Base-by-base conservation (phyloP, 2,888 invertebrate genomes). In the Drosophila ochracea region DNA sequence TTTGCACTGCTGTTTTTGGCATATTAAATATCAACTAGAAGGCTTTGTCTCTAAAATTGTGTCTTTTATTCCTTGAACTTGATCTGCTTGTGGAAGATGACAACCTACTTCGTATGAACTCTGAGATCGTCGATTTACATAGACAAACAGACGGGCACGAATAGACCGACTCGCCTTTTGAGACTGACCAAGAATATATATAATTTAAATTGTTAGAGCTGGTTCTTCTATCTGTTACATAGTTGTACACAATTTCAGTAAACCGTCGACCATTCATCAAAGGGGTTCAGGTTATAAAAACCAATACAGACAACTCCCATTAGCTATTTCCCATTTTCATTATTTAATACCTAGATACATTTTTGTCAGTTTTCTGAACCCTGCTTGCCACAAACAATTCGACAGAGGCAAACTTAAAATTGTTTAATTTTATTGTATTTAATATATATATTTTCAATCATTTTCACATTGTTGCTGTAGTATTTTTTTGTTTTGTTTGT, bases 391-490 rank as follows among this genome's bases (percentile, higher is more conserved):
- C 50, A 50, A 19, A 11, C 11, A 28, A n/a, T 37, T 39, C 19
- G 21, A 59, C 19, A n/a, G 25, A 49, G n/a, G 10, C 35, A 60
- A 60, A 64, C 19, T n/a, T 19, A 30, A 62, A 68, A 73, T 49
- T 66, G 65, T 28, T 71, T 55, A 57, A 61, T 63, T 78, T 81
- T 80, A 76, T 76, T 78, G 52, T 76, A 64, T 76, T 78, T 72
- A 53, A 76, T 79, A 68, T 39, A 55, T 55, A 55, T 81, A 69
- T 79, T 69, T 65, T 81, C 81, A 54, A 77, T 79, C 73, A 67
- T 69, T 55, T 79, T 81, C 78, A 77, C 81, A 81, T 62, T 67
- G 65, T 75, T 70, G 75, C 63, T 63, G 62, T 76, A 71, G 63
- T 75, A 64, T 66, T 78, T 52, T 58, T 41, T 19, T 10, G 19